Evolutionary conservation across 2,797 vertebrate genomes (phyloP).

Genomic region (Poecilia velifera): DNA sequence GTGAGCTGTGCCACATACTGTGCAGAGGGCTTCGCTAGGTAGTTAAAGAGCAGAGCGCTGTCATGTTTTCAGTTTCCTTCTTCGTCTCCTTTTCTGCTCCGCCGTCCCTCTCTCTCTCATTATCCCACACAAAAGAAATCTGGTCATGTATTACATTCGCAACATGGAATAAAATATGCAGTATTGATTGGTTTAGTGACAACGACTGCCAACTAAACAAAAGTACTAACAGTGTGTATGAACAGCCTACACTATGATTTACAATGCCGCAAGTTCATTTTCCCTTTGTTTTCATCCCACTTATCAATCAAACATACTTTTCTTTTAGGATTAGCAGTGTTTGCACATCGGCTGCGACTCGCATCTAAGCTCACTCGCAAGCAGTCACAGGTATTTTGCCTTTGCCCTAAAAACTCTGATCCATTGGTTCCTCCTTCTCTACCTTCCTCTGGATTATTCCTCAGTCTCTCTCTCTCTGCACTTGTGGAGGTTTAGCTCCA

Average conservation of each 20-base stretch:
- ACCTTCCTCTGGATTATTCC: constrained; percentile 45
- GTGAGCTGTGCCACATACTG: constrained; percentile 54
- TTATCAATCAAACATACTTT: constrained; percentile 29
- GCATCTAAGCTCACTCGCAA: constrained; percentile 69
- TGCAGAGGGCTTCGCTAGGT: constrained; percentile 46
- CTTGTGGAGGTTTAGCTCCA: constrained; percentile 2
- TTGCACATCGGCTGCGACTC: constrained; percentile 50
- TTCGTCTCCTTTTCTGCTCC: constrained; percentile 28
- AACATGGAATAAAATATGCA: constrained; percentile 62
- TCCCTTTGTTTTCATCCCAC: constrained; percentile 36
- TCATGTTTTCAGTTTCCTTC: constrained; percentile 54
- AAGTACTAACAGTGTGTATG: constrained; percentile 43
- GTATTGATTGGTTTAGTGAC: constrained; percentile 68
- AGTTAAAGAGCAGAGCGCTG: constrained; percentile 67
- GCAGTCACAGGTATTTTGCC: constrained; percentile 47
- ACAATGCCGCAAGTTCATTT: constrained; percentile 41
- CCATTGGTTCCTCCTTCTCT: constrained; percentile 41
- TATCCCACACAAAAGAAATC: constrained; percentile 51
- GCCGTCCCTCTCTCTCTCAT: constrained; percentile 48
- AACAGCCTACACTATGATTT: constrained; percentile 57
- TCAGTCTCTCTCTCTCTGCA: constrained; percentile 26
- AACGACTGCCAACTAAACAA: constrained; percentile 52
- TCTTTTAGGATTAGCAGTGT: constrained; percentile 45
- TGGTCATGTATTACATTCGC: constrained; percentile 48
- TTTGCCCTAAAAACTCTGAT: constrained; percentile 64